phyloP scores from a whole-genome alignment of 2,797 vertebrate genomes.

The Lutra lutra region DNA sequence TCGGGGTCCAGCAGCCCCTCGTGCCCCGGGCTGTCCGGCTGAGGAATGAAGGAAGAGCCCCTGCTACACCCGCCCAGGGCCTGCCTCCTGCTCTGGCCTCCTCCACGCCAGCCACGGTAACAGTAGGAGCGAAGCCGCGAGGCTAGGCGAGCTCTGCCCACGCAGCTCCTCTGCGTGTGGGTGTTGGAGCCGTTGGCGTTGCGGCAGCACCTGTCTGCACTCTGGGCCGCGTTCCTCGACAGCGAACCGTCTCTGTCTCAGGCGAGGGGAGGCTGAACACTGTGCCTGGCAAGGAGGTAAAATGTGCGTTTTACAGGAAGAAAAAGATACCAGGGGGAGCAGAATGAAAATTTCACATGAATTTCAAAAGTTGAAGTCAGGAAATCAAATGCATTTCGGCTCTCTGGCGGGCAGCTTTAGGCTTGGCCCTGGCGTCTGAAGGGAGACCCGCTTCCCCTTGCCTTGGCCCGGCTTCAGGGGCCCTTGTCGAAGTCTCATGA shows the following conservation, averaged over 20 bases:
- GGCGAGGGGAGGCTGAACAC: neutral
- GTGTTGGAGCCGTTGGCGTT: neutral
- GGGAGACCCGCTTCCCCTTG: neutral
- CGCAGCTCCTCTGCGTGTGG: neutral
- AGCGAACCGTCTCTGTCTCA: neutral
- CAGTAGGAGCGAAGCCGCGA: neutral
- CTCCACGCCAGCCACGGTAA: neutral
- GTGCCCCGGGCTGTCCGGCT: neutral
- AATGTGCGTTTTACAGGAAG: neutral
- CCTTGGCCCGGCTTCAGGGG: no score
- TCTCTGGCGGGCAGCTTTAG: neutral
- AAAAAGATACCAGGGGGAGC: neutral
- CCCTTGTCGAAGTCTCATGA: neutral
- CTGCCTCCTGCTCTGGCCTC: neutral
- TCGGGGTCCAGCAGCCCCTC: neutral
- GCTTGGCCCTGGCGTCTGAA: neutral
- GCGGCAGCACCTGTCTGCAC: fast-evolving
- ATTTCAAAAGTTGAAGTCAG: conserved; percentile 34
- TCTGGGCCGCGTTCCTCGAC: neutral
- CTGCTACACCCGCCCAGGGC: neutral
- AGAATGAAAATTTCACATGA: neutral
- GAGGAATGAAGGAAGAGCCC: neutral
- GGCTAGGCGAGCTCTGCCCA: neutral
- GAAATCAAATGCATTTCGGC: neutral
- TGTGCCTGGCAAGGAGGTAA: neutral